Percentiles rank a stretch among this genome's conserved stretches.
These are phyloP conservation scores for Pseudonaja textilis DNA, from an alignment of 2,113 vertebrate genomes.

Conservation along the genomic window DNA sequence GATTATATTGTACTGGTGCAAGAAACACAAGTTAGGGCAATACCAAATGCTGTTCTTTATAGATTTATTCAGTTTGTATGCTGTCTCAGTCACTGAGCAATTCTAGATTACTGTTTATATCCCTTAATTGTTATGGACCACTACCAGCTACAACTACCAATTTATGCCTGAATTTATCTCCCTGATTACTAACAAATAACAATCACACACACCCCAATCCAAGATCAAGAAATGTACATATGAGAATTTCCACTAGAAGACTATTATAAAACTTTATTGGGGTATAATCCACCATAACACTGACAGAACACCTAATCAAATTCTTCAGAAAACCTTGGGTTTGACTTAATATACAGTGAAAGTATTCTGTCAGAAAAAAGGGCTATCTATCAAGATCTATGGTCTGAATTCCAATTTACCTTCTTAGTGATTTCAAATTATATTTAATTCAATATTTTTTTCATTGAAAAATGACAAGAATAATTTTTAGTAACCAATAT, in stretches of 20 bases:
- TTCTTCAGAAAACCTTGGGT: constrained; percentile 37
- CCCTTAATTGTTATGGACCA: neutral
- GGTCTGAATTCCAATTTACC: neutral
- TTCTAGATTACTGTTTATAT: neutral
- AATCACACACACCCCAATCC: constrained; percentile 30
- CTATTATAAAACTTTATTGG: constrained; percentile 69
- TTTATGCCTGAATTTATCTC: neutral
- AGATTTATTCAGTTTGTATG: neutral
- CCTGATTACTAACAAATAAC: constrained; percentile 7
- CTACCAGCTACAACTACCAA: constrained; percentile 1
- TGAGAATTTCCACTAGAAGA: constrained; percentile 44
- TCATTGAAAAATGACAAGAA: constrained; percentile 23
- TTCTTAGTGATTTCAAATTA: neutral
- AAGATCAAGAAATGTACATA: neutral
- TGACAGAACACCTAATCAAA: constrained; percentile 43
- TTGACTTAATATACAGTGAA: constrained; percentile 38
- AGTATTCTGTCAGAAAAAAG: constrained; percentile 1
- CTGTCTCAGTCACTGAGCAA: neutral
- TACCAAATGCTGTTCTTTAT: neutral
- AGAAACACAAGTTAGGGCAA: constrained; percentile 31
- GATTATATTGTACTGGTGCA: constrained; percentile 50
- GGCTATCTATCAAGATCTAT: constrained; percentile 12
- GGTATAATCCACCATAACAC: constrained; percentile 47
- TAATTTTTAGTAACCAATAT: neutral
- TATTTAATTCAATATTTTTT: neutral